A percentile compares a stretch with the other conserved stretches of the same genome.
phyloP scores from a whole-genome alignment of 2,113 vertebrate genomes.

The Zosterops lateralis region DNA sequence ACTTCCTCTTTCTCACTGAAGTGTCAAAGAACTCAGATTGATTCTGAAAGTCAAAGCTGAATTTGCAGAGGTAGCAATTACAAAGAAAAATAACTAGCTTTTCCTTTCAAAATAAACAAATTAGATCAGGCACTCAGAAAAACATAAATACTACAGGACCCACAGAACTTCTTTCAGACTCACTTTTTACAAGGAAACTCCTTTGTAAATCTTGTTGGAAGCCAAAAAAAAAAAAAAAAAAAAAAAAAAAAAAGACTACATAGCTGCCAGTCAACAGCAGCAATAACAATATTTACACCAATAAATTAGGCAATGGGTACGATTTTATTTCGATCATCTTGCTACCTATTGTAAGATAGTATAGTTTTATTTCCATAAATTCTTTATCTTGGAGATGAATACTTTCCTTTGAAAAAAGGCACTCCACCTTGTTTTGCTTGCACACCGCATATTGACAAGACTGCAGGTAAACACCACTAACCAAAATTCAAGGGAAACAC shows the following conservation, averaged over 20 bases:
- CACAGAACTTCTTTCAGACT: neutral
- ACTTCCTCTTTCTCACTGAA: neutral
- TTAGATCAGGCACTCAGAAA: neutral
- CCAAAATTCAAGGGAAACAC: neutral
- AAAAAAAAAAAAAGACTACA: neutral
- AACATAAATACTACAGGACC: neutral
- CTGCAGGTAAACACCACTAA: neutral
- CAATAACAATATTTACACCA: neutral
- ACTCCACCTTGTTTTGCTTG: neutral
- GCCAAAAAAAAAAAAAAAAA: neutral
- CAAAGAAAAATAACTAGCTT: neutral
- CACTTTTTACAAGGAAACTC: neutral
- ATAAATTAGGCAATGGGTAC: neutral
- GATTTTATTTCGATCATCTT: neutral
- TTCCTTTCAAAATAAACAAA: conserved; percentile 1
- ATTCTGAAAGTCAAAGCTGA: neutral
- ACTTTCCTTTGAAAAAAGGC: neutral
- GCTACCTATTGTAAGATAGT: neutral
- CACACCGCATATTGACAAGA: neutral
- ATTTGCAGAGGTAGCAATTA: conserved; percentile 13
- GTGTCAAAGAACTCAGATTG: neutral
- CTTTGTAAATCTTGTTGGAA: neutral
- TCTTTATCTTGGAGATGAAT: neutral
- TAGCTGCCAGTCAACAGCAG: neutral
- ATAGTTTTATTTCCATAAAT: neutral